A percentile compares a stretch with the other conserved stretches of the same genome.
phyloP scores from a whole-genome alignment of 2,113 vertebrate species.

The Gallinago undulata region DNA sequence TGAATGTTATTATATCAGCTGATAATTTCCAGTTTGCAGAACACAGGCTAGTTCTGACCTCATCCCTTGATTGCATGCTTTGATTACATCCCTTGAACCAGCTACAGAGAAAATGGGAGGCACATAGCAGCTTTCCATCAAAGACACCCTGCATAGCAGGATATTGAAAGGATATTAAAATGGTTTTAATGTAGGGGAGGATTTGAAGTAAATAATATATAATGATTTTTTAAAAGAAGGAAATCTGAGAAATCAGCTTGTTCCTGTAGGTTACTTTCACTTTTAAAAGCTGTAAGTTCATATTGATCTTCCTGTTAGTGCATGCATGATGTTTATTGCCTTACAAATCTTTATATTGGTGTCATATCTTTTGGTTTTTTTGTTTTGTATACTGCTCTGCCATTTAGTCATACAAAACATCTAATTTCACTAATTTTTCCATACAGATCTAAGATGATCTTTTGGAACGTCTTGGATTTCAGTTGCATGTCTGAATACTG shows the following conservation, averaged over 20 bases:
- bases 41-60: conserved; percentile 22
- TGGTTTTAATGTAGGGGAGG: conserved; percentile 30
- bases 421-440: not conserved
- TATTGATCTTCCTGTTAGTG: conserved; percentile 32
- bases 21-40: conserved; percentile 49
- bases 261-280: conserved; percentile 15
- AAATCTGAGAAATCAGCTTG: conserved; percentile 43
- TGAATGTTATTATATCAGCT: conserved; percentile 12
- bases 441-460: not conserved
- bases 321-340: not conserved
- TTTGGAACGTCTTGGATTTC: not conserved
- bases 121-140: not conserved
- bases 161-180: conserved; percentile 45
- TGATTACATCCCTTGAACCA: conserved; percentile 44
- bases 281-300: conserved; percentile 20
- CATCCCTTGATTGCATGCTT: conserved; percentile 30
- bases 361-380: not conserved
- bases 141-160: not conserved
- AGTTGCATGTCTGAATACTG: not conserved
- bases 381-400: not conserved
- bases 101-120: conserved; percentile 28
- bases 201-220: conserved; percentile 49
- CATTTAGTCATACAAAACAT: not conserved
- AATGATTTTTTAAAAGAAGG: conserved; percentile 34
- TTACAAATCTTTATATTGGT: not conserved